Conservation (phyloP, 2,113 vertebrate genomes). For the Macroglossus sobrinus region DNA sequence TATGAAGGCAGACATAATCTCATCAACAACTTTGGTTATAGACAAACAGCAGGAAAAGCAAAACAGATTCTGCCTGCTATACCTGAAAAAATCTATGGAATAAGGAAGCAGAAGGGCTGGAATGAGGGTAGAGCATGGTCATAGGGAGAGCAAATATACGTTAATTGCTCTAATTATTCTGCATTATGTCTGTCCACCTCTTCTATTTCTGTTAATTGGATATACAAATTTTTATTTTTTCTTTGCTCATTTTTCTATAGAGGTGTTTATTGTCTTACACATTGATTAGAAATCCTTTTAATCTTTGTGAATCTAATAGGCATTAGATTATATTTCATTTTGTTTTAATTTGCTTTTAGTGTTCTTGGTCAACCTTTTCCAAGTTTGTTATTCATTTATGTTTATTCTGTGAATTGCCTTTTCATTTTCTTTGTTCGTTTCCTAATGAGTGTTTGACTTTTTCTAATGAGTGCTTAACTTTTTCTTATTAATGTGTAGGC, state of each 20-base stretch:
- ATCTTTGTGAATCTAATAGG: neutral
- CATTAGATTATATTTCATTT: neutral
- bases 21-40: neutral
- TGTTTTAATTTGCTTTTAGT: neutral
- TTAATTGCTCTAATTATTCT: neutral
- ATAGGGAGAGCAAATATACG: neutral
- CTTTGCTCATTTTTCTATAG: neutral
- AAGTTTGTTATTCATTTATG: neutral
- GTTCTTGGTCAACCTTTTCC: neutral
- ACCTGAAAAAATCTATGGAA: neutral
- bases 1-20: neutral
- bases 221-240: neutral
- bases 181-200: neutral
- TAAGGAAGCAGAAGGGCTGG: neutral
- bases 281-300: neutral
- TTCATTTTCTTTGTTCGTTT: neutral
- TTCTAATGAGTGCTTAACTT: neutral
- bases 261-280: neutral
- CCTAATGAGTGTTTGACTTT: neutral
- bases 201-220: neutral
- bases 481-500: neutral
- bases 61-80: neutral
- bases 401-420: neutral
- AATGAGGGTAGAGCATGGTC: neutral
- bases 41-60: neutral